Base-by-base conservation (phyloP, 2,113 vertebrate species). In the Jacana jacana region DNA sequence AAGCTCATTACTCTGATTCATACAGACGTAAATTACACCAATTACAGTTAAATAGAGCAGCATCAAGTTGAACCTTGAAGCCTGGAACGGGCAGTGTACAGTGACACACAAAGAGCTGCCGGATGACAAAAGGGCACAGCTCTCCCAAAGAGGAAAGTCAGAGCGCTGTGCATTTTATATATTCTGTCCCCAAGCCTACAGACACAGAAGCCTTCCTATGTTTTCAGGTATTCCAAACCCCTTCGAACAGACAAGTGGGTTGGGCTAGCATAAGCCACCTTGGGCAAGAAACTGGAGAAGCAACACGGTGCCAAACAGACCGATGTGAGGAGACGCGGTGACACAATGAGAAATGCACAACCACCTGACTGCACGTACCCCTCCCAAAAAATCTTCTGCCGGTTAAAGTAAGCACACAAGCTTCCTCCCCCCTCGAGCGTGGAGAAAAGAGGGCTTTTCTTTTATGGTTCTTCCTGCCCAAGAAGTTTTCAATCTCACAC, bases 81-180 rank as follows among this genome's bases (percentile, higher is more conserved):
- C 55, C 73, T 51, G 7, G 33, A 55, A 30, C 16, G 23, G 2
- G 51, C 85, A 19, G 24, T 0, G 9, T 4, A 57, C 57, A 82
- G 51, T 57, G 60, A 13, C 70, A 19, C 63, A 17, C 31, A 51
- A 25, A 75, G 42, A 75, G 69, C 10, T 0, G 23, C 3, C 11
- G 2, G 37, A 66, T 33, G 54, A 52, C 44, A 23, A 49, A 70
- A 44, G 61, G 24, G 4, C 58, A 44, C 48, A 86, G 71, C 57
- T 61, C 37, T 25, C 44, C 27, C 4, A 3, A 64, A 49, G 68
- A 0, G 58, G 39, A 58, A 89, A 71, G 81, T 14, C 51, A 57
- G 48, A 2, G 14, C 8, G 0, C 71, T 35, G 63, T 22, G 3
- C 7, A 4, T 37, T 40, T 69, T 10, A 16, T 6, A 5, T 0